phyloP scores from a whole-genome alignment of 2,797 vertebrate genomes.

The Sebastiscus tertius region DNA sequence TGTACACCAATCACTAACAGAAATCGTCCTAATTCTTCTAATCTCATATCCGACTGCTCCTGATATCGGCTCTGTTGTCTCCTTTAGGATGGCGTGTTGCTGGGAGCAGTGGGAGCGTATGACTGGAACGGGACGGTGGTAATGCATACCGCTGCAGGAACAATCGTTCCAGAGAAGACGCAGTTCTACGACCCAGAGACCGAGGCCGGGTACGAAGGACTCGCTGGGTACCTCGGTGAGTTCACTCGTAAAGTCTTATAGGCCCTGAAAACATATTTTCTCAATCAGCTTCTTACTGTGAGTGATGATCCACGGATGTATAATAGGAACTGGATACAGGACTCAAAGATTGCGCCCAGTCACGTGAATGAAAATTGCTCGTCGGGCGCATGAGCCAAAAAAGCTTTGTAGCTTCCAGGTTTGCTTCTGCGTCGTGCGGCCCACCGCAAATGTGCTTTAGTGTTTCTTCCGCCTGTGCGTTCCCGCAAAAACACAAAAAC shows the following conservation, averaged over 20 bases:
- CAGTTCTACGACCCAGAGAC: slow-evolving; percentile 83
- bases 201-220: slow-evolving; percentile 87
- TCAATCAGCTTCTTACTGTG: not conserved
- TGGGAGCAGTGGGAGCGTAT: slow-evolving; percentile 96
- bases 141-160: slow-evolving; percentile 81
- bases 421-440: not conserved
- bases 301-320: not conserved
- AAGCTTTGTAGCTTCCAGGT: not conserved
- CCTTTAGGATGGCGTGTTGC: slow-evolving; percentile 88
- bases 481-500: not conserved
- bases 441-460: not conserved
- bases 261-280: not conserved
- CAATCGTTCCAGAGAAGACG: slow-evolving; percentile 79
- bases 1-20: not conserved
- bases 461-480: not conserved
- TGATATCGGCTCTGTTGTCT: not conserved
- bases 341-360: not conserved
- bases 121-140: slow-evolving; percentile 98
- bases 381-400: not conserved
- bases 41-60: not conserved
- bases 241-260: not conserved
- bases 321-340: not conserved
- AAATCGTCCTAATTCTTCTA: not conserved
- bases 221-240: slow-evolving; percentile 93
- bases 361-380: not conserved